phyloP scores from a whole-genome alignment of 2,113 vertebrate genomes.

The Platysteira castanea region DNA sequence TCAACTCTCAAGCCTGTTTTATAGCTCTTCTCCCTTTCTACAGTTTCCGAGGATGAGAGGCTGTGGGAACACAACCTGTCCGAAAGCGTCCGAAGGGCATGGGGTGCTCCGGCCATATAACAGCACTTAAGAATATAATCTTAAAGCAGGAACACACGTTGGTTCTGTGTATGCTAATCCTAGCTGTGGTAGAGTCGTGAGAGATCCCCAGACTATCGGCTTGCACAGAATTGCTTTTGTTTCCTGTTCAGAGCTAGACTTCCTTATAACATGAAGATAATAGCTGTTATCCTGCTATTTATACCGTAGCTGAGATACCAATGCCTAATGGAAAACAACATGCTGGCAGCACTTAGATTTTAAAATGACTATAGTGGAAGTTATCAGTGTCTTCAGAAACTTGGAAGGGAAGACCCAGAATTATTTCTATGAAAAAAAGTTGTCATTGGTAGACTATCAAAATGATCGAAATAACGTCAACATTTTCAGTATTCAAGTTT shows the following conservation, averaged over 20 bases:
- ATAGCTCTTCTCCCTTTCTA: background rate
- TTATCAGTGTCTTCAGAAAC: background rate
- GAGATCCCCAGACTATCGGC: background rate
- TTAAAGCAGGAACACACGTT: background rate
- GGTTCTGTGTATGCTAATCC: background rate
- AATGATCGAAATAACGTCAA: background rate
- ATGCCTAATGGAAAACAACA: background rate
- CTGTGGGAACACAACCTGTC: background rate
- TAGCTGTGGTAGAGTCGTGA: fast-evolving
- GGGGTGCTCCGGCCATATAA: background rate
- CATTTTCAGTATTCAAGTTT: background rate
- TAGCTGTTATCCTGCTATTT: background rate
- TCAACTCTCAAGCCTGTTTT: background rate
- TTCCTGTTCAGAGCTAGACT: background rate
- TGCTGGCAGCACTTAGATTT: background rate
- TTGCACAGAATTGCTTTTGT: background rate
- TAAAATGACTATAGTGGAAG: background rate
- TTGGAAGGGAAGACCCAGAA: background rate
- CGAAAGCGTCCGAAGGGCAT: background rate
- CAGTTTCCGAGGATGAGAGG: background rate
- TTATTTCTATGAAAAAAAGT: background rate
- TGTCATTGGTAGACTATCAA: background rate
- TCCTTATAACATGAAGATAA: background rate
- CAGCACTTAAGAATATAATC: background rate
- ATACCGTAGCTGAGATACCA: background rate